These are phyloP conservation scores for Brachyhypopomus occidentalis DNA, from an alignment of 2,113 vertebrate genomes.

Conservation along the genomic window DNA sequence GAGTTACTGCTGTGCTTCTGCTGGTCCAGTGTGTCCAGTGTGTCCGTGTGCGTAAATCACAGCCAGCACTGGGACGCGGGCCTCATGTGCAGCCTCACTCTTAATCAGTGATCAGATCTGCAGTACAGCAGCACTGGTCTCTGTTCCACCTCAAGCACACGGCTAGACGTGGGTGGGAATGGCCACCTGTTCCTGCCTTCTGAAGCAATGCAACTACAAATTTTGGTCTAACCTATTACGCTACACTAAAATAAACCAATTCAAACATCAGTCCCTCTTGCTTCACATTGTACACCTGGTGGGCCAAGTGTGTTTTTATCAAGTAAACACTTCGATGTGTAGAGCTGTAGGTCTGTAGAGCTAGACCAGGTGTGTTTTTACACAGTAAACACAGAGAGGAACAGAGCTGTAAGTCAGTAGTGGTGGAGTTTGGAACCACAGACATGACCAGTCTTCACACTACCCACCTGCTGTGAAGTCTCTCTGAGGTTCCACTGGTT, in stretches of 20 bases:
- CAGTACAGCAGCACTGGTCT: neutral
- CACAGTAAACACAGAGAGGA: no score
- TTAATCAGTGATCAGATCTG: slow-evolving; percentile 24
- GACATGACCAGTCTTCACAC: no score
- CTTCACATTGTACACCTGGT: neutral
- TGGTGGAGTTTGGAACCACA: no score
- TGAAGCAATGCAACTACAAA: neutral
- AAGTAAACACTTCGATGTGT: no score
- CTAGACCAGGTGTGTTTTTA: no score
- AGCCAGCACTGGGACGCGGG: slow-evolving; percentile 39
- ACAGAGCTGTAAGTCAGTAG: no score
- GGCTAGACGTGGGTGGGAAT: neutral
- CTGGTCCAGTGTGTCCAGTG: slow-evolving; percentile 33
- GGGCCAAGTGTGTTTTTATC: no score
- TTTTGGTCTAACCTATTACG: neutral
- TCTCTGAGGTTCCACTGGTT: no score
- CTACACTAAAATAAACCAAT: neutral
- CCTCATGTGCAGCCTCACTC: slow-evolving; percentile 42
- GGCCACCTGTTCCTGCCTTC: neutral
- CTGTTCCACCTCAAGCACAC: neutral
- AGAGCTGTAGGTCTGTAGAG: no score
- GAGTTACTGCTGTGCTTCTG: slow-evolving; percentile 32
- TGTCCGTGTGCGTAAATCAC: slow-evolving; percentile 34
- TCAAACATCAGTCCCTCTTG: neutral
- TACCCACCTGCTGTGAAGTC: no score